Evolutionary conservation across 2,888 invertebrate species (phyloP), one percentile per base, ranked within the genome.

Genomic region (Aspidiotus destructor): DNA sequence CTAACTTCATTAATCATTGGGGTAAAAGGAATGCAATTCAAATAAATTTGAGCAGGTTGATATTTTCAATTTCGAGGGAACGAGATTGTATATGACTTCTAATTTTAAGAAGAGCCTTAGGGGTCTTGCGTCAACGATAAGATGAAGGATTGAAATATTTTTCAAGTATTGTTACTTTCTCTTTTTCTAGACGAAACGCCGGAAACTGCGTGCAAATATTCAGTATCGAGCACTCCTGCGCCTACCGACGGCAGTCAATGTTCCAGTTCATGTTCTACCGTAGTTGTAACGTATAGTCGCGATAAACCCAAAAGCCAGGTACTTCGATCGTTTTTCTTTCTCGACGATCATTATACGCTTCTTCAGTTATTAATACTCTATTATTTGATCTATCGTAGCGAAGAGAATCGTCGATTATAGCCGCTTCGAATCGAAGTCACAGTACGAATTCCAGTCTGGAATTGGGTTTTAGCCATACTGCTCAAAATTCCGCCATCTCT

Each of bases 211-310:
- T 69, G 62, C 28, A 69, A 62, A 41, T 57, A 57, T 28, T 17
- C 62, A 44, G n/a, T 70, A 15, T 42, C 63, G 41, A 69, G 73
- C 54, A 76, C 76, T 69, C 75, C 75, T 60, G 76, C 75, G 72
- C 76, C 77, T 72, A 78, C 78, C 72, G 78, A 79, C 74, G 78
- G 78, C 40, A 74, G 74, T 55, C 90, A 90, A 76, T 90, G 91
- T 77, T 89, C 89, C 69, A 90, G 90, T 65, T 89, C 88, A 41
- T 90, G 90, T 76, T 90, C 90, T 75, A 91, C 91, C 48, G 89
- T 90, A n/a, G 89, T 90, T 73, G 86, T 90, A 42, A 65, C 61
- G 11, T 65, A 65, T 40, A 57, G 65, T 41, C 65, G 48, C 15
- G 65, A 65, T 42, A 57, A 65, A 44, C 17, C 58, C 10, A 65